Evolutionary conservation across 1,140 invertebrate genomes (phyloP).

Genomic region (Dysdera silvatica): DNA sequence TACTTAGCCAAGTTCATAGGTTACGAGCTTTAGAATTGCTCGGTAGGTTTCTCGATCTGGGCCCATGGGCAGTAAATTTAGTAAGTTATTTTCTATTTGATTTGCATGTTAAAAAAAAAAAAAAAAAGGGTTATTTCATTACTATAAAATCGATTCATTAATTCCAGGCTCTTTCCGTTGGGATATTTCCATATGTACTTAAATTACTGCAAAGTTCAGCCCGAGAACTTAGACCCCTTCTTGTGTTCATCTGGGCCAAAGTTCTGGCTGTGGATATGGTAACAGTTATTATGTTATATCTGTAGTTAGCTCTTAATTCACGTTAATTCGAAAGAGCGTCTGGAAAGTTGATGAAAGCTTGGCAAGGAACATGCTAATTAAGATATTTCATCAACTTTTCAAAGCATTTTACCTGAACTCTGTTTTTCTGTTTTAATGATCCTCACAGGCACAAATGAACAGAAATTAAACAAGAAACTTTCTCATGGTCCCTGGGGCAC

Average conservation of each 20-base stretch:
- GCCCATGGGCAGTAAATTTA: slow-evolving; percentile 92
- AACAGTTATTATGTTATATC: slow-evolving; percentile 47
- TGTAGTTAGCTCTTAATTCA: no score
- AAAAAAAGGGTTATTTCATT: neutral
- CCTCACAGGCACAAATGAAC: no score
- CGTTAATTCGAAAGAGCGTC: no score
- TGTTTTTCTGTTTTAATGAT: no score
- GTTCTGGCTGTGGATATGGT: slow-evolving; percentile 94
- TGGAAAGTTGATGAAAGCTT: no score
- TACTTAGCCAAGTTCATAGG: slow-evolving; percentile 93
- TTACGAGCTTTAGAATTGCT: slow-evolving; percentile 87
- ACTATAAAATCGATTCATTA: slow-evolving; percentile 4
- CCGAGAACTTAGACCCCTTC: slow-evolving; percentile 76
- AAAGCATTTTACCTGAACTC: no score
- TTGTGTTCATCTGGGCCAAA: slow-evolving; percentile 99
- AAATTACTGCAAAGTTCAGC: slow-evolving; percentile 90
- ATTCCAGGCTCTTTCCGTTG: slow-evolving; percentile 75
- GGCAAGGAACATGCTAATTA: no score
- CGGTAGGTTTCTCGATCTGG: slow-evolving; percentile 90
- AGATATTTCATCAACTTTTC: no score
- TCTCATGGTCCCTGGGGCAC: no score
- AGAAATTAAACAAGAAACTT: no score
- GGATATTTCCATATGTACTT: slow-evolving; percentile 97
- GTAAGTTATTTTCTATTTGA: slow-evolving; percentile 35
- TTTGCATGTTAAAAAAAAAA: neutral